Evolutionary conservation across 2,113 vertebrate species (phyloP).

Genomic region (Calidris pugnax): DNA sequence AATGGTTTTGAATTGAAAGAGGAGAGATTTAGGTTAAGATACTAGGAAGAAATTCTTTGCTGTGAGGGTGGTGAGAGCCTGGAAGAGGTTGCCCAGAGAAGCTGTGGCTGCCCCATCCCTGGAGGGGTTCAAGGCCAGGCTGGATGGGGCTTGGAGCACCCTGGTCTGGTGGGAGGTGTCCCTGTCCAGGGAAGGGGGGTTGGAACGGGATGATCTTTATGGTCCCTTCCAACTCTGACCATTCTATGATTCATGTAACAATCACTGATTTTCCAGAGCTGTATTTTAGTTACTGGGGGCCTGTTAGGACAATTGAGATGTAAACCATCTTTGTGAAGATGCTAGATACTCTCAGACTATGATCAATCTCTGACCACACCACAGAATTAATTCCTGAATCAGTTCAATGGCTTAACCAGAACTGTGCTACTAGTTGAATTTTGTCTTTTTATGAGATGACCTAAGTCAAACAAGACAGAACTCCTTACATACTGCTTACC

Average conservation of each 20-base stretch:
- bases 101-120: no score
- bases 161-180: no score
- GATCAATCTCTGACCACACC: accelerated
- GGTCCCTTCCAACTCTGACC: no score
- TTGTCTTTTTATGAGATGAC: neutral
- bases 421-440: neutral
- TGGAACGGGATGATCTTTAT: no score
- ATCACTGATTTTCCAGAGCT: neutral
- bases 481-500: neutral
- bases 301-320: accelerated
- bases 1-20: no score
- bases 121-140: no score
- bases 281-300: neutral
- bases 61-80: no score
- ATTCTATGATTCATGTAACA: neutral
- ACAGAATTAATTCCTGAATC: neutral
- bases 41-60: no score
- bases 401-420: neutral
- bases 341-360: neutral
- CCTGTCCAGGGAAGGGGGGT: no score
- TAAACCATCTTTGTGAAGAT: neutral
- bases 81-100: no score
- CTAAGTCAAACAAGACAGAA: neutral
- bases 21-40: no score
- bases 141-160: no score